phyloP scores from a whole-genome alignment of 1,140 invertebrate genomes.

The Apis mellifera region Amel_HAv3.1 CM009940.2:1185001-1185500 shows the following conservation, averaged over 20 bases:
- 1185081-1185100: too few species aligned
- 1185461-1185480: slow-evolving; percentile 6
- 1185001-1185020: too few species aligned
- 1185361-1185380: slow-evolving; percentile 8
- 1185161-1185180: slow-evolving; percentile 64
- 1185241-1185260: slow-evolving; percentile 62
- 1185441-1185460: slow-evolving; percentile 37
- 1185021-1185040: background rate
- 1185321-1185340: slow-evolving; percentile 45
- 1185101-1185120: slow-evolving; percentile 7
- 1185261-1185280: slow-evolving; percentile 47
- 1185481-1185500: background rate
- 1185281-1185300: slow-evolving; percentile 55
- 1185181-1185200: slow-evolving; percentile 41
- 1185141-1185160: slow-evolving; percentile 55
- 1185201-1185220: slow-evolving; percentile 32
- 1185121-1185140: slow-evolving; percentile 58
- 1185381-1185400: slow-evolving; percentile 56
- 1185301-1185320: slow-evolving; percentile 58
- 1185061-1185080: background rate
- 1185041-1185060: slow-evolving; percentile 32
- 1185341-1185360: slow-evolving; percentile 11
- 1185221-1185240: slow-evolving; percentile 12
- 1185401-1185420: background rate
- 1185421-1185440: slow-evolving; percentile 18